phyloP scores from a whole-genome alignment of 2,797 vertebrate genomes.

The Rhinichthys osculus region DNA sequence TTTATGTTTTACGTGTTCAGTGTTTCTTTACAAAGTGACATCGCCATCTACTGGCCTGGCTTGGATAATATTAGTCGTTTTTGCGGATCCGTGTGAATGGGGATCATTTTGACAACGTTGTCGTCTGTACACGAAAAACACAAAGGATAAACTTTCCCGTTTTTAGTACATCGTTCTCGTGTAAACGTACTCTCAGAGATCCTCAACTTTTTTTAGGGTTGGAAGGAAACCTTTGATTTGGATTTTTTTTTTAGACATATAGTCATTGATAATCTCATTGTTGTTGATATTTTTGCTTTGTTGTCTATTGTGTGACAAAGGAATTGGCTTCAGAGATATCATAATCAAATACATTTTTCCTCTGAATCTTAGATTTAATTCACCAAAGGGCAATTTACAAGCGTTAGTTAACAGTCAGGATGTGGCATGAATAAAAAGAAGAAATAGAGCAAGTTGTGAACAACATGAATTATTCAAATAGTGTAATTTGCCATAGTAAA shows the following conservation, averaged over 20 bases:
- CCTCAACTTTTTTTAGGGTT: neutral
- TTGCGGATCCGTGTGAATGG: no score
- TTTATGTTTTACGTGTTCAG: no score
- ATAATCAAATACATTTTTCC: neutral
- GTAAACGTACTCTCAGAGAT: neutral
- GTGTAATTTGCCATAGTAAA: conserved; percentile 39
- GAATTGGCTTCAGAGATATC: neutral
- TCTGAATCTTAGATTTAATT: conserved; percentile 13
- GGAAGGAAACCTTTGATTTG: neutral
- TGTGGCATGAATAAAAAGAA: conserved; percentile 18
- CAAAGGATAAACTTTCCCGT: neutral
- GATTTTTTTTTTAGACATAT: conserved; percentile 25
- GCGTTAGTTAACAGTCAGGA: neutral
- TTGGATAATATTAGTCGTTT: no score
- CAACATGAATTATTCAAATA: conserved; percentile 42
- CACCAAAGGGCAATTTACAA: neutral
- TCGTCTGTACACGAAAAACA: neutral
- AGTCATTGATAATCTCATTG: conserved; percentile 15
- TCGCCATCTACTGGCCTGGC: neutral
- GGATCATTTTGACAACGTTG: neutral
- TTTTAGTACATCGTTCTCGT: neutral
- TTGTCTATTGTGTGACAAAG: neutral
- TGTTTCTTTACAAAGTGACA: no score
- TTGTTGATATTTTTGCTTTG: neutral
- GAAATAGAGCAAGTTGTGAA: conserved; percentile 17